Base-by-base conservation (phyloP, 2,888 invertebrate species). In the Yponomeuta plumbellus region DNA sequence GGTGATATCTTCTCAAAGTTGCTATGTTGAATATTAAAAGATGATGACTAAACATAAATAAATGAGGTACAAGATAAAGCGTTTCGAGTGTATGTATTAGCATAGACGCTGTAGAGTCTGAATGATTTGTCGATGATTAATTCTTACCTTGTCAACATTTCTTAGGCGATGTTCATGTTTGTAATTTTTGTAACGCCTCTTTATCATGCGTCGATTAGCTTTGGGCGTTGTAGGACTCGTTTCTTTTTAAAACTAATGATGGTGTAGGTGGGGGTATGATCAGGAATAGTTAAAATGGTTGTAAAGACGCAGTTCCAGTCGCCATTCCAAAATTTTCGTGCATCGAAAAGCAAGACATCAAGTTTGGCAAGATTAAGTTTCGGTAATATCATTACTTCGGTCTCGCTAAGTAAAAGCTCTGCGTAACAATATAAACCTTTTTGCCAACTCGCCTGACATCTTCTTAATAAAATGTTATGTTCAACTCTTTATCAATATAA, bases 31-130 rank as follows among this genome's bases (percentile, higher is more conserved):
- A 83, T 84, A 84, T 83, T 83, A 85, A 84, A 82, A 77, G 77
- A 80, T 76, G 80, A 86, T 88, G 86, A 88, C 88, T 85, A 76
- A 83, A 84, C 85, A 80, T 75, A 81, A 83, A 87, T 83, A 86
- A 84, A 86, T 84, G 83, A 84, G 80, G 75, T 76, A 78, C 77
- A 74, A 72, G 75, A 78, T 75, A 77, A 81, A 82, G 78, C 76
- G 78, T 69, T 61, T 64, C 62, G 66, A 63, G 61, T 69, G 26
- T 61, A 67, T 40, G 67, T 76, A 84, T 81, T 81, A 83, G 79
- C 80, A 83, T 81, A 80, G 76, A 74, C 74, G 76, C 68, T 66
- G 71, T 71, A 70, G 57, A 13, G 11, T 72, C 69, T 70, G 71
- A 74, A 73, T 76, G 76, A 79, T 80, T 83, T 82, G 81, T 82